Evolutionary conservation across 2,797 vertebrate genomes (phyloP), one percentile per base, ranked within the genome.

Genomic region (Leptatherina wallacei): DNA sequence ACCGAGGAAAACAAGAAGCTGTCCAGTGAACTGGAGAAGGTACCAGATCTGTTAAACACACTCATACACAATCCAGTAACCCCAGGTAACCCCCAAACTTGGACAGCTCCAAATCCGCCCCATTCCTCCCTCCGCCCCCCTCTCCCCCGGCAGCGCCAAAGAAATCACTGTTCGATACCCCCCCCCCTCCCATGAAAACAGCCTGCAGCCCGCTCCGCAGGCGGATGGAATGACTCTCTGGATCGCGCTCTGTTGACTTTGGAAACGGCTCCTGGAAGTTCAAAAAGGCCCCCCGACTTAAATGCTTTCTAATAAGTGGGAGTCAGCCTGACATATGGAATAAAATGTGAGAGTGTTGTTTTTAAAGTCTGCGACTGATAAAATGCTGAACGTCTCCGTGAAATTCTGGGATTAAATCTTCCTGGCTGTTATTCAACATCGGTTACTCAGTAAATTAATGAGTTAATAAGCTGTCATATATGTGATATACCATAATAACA

Each of bases 1-100:
- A 94, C 89, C 0, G 97, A 98, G 49, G 97, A 99, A 69, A 99
- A 99, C 81, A 98, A 97, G 92, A 99, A 97, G 73, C 93, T 98
- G 61, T 96, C 95, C n/a, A 96, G 82, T 88, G 97, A 99, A 55
- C 92, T 99, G 62, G 97, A 99, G 83, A 97, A 98, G 96, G 98
- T 99, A 82, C 77, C 38, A 56, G 12, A 51, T 47, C 30, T 71
- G 36, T 76, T 65, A 55, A 42, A 56, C 47, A 29, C 35, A 52
- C 58, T 64, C 56, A 56, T 56, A 58, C 62, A 56, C 69, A 69
- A 30, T n/a, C 54, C 74, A 65, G 56, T 77, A 77, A 87, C 88
- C 86, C 67, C 71, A 78, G 80, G 75, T 88, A 72, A 91, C 89
- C 81, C 78, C 36, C n/a, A n/a, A 22, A 18, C 18, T 49, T 12